A percentile compares a stretch with the other conserved stretches of the same genome.
phyloP scores from a whole-genome alignment of 92 coral and sea anemone species.

The Epizoanthus ramosus region DNA sequence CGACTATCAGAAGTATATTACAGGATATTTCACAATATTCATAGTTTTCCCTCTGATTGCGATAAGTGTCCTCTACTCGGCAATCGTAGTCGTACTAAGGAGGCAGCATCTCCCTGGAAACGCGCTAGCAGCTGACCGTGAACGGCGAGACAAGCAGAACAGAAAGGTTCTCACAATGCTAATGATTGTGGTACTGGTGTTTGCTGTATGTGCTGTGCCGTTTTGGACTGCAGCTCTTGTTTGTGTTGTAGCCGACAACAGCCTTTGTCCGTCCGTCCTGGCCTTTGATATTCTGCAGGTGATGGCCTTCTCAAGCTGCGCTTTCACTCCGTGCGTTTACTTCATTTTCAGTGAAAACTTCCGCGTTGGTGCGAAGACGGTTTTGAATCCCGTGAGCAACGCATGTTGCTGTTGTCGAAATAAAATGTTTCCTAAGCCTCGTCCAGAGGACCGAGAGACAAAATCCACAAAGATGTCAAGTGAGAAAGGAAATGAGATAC shows the following conservation, averaged over 20 bases:
- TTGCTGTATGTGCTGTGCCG: slow-evolving; percentile 8
- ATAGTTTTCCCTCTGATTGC: slow-evolving; percentile 9
- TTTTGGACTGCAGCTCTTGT: slow-evolving; percentile 21
- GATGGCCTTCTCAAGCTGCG: slow-evolving; percentile 15
- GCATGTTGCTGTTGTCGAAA: neutral
- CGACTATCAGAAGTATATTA: slow-evolving; percentile 12
- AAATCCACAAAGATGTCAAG: no score
- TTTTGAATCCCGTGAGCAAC: neutral
- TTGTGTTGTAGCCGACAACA: neutral
- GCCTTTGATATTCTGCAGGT: slow-evolving; percentile 1
- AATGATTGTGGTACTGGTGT: slow-evolving; percentile 8
- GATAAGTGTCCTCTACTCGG: slow-evolving; percentile 16
- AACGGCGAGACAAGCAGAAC: slow-evolving; percentile 33
- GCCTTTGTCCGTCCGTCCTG: neutral
- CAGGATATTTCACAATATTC: slow-evolving; percentile 7
- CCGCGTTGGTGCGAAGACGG: neutral
- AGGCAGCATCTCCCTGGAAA: neutral
- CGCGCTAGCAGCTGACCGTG: slow-evolving; percentile 1
- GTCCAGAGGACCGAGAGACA: no score
- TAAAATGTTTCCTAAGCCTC: no score
- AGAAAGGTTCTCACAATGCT: slow-evolving; percentile 17
- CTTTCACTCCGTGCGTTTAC: slow-evolving; percentile 7
- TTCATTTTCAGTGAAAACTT: slow-evolving; percentile 15
- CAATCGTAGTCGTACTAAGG: neutral
- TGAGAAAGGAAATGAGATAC: no score